Percentiles rank a stretch among this genome's conserved stretches.
Conservation (phyloP, 2,888 invertebrate genomes). For the Nomada ruficornis region DNA sequence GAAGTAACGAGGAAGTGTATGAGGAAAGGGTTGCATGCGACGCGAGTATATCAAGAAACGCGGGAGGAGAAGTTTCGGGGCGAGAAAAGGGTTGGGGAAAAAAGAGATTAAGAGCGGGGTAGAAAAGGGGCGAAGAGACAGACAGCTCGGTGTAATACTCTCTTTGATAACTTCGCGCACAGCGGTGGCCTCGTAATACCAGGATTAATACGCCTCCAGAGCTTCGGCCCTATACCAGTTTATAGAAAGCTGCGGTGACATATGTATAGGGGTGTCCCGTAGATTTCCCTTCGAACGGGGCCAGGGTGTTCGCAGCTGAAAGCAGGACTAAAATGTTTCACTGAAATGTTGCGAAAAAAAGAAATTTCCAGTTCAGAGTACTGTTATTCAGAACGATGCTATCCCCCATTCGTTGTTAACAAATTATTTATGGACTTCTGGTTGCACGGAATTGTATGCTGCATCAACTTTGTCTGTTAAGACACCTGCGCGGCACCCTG, state of each 20-base stretch:
- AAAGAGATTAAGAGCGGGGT: not conserved
- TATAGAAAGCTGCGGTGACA: constrained; percentile 71
- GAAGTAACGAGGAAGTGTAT: not conserved
- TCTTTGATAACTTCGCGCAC: constrained; percentile 64
- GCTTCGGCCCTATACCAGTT: constrained; percentile 75
- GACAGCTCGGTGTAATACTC: constrained; percentile 52
- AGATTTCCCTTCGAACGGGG: too few relatives aligned
- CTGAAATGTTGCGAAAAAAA: too few relatives aligned
- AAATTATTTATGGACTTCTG: too few relatives aligned
- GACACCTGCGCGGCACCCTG: too few relatives aligned
- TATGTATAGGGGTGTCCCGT: too few relatives aligned
- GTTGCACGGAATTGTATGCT: too few relatives aligned
- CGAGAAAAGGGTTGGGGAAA: not conserved
- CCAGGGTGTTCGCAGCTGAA: too few relatives aligned
- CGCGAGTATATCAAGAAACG: not conserved
- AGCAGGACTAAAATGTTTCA: too few relatives aligned
- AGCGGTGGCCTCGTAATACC: constrained; percentile 73
- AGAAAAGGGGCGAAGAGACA: constrained; percentile 30
- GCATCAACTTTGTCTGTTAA: too few relatives aligned
- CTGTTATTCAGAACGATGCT: too few relatives aligned
- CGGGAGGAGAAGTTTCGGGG: not conserved
- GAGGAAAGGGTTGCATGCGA: not conserved
- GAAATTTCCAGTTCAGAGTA: too few relatives aligned
- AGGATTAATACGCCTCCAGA: constrained; percentile 76
- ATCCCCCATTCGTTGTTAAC: too few relatives aligned